A percentile compares a stretch with the other conserved stretches of the same genome.
phyloP scores from a whole-genome alignment of 2,113 vertebrate genomes.

The Manacus vitellinus region DNA sequence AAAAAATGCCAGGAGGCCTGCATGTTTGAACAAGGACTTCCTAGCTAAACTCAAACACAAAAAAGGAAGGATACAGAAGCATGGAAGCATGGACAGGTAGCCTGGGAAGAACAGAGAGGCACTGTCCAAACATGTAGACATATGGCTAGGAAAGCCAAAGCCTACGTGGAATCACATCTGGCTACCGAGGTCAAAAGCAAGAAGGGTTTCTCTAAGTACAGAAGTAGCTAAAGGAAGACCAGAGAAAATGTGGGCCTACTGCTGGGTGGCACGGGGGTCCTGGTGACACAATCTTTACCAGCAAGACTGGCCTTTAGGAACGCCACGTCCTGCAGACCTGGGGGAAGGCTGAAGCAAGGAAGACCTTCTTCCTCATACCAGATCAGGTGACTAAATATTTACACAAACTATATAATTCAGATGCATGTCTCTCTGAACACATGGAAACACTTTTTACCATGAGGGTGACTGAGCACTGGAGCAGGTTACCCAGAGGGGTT shows the following conservation, averaged over 20 bases:
- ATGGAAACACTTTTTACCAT: background rate
- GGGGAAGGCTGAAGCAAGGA: background rate
- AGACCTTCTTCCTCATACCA: background rate
- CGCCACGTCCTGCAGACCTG: background rate
- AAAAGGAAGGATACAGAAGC: background rate
- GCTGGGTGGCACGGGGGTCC: background rate
- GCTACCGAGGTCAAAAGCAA: background rate
- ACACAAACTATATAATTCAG: background rate
- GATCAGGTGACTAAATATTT: background rate
- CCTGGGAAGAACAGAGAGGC: background rate
- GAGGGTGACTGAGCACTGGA: background rate
- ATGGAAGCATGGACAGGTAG: background rate
- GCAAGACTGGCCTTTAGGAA: background rate
- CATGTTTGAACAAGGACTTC: background rate
- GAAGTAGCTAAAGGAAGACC: background rate
- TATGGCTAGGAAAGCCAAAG: background rate
- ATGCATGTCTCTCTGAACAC: background rate
- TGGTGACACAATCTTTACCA: background rate
- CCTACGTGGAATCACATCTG: background rate
- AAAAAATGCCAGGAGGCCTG: background rate
- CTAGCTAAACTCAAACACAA: background rate
- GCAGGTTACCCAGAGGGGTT: background rate
- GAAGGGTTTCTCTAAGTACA: background rate
- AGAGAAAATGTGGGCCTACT: rapidly evolving
- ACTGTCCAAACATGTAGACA: background rate